Conservation (phyloP, 2,797 vertebrate genomes). For the Gambusia yucatana region DNA sequence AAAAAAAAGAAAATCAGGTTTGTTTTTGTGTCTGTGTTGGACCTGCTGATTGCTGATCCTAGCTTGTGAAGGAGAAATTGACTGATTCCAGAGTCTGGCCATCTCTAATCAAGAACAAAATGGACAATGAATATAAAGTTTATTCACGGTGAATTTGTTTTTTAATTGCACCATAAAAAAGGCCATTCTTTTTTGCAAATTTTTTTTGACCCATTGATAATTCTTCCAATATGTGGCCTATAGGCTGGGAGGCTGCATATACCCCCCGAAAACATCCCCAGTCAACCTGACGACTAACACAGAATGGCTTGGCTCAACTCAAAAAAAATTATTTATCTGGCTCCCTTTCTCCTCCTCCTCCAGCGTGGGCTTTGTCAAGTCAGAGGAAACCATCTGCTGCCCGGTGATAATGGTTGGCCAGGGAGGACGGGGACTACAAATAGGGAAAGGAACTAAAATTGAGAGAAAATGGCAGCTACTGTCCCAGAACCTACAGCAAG, state of each 20-base stretch:
- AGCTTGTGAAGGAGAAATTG: background rate
- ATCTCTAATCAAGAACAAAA: background rate
- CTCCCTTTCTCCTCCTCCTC: constrained; percentile 56
- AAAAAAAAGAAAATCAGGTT: background rate
- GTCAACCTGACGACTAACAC: constrained; percentile 64
- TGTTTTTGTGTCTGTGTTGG: background rate
- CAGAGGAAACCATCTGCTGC: constrained; percentile 82
- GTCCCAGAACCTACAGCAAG: constrained; percentile 66
- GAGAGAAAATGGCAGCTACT: constrained; percentile 68
- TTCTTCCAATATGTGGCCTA: constrained; percentile 22
- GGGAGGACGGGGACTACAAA: constrained; percentile 77
- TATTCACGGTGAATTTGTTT: background rate
- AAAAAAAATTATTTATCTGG: constrained; percentile 65
- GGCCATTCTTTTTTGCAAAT: background rate
- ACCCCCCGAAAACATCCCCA: constrained; percentile 30
- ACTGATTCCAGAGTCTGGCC: background rate
- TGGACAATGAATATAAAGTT: background rate
- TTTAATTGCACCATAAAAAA: background rate
- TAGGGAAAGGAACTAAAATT: constrained; percentile 72
- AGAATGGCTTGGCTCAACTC: constrained; percentile 61
- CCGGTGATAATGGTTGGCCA: constrained; percentile 80
- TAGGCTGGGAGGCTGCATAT: constrained; percentile 22
- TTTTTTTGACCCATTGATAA: background rate
- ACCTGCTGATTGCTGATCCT: background rate
- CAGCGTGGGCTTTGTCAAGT: constrained; percentile 74